Evolutionary conservation across 2,888 invertebrate genomes (phyloP), one percentile per base, ranked within the genome.

Genomic region (Troglohyphantes excavatus): DNA sequence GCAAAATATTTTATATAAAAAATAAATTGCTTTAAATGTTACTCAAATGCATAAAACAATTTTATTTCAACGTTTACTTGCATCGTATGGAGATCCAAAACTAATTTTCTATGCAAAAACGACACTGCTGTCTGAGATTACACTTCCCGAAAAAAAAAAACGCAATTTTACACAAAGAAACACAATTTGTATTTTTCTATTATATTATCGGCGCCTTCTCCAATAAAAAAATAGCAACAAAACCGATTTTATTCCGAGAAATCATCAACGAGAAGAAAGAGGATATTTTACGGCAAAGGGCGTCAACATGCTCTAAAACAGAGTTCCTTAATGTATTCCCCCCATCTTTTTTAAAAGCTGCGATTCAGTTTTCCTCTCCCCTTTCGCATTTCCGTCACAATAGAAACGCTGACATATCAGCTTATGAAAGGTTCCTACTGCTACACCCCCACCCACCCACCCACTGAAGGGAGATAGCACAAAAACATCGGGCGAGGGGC

Each of bases 371-470:
- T 65, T 46, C 46, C 67, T 79, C 67, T 68, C 21, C 19, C 29
- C 5, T 29, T 19, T n/a, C 59, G 53, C 53, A 81, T 81, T 81
- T 81, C 68, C 81, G 81, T 81, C 59, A 82, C 82, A 82, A 70
- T 72, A 43, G 72, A 82, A 82, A 43, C 70, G 82, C 82, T 82
- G 82, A 82, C 72, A 82, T 82, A 26, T 72, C 82, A 82, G 70
- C 70, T 82, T 82, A 82, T 82, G 82, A 82, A 70, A 53, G 53
- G 53, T 33, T 33, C 5, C 9, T 33, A 6, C 33, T 33, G 3
- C 3, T 33, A n/a, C n/a, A n/a, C n/a, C n/a, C n/a, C n/a, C n/a
- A n/a, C n/a, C n/a, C n/a, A 33, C 33, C 33, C 33, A 33, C 33
- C 33, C 33, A 33, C 33, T 33, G 2, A 53, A 53, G 53, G 6